A percentile compares a stretch with the other conserved stretches of the same genome.
Evolutionary conservation across 64 coral and sea anemone genomes (phyloP).

Genomic region (Stylophora pistillata): DNA sequence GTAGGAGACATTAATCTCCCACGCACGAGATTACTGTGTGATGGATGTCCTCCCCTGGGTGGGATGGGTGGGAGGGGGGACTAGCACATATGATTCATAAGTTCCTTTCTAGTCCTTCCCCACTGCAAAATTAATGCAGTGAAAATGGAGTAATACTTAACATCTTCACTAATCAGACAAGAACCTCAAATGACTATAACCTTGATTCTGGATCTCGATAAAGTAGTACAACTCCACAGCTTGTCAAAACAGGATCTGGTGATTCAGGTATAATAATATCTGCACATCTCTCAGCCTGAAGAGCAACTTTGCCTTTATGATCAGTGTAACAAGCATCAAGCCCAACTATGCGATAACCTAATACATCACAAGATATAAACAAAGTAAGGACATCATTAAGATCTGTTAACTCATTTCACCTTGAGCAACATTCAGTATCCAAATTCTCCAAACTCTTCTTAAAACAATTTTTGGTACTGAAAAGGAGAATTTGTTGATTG

Average conservation of each 20-base stretch:
- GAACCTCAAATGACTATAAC: conserved; percentile 8
- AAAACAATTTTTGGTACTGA: too few species aligned
- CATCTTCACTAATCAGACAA: background rate
- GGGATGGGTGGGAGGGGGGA: too few species aligned
- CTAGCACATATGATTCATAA: too few species aligned
- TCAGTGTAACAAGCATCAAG: conserved; percentile 75
- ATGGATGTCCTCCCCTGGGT: too few species aligned
- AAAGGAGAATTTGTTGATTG: too few species aligned
- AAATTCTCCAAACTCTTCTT: too few species aligned
- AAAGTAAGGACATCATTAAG: background rate
- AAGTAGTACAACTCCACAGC: conserved; percentile 90
- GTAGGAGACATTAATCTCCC: too few species aligned
- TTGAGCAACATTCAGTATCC: too few species aligned
- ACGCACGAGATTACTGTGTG: too few species aligned
- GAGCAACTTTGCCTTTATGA: conserved; percentile 74
- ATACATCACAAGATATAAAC: conserved; percentile 13
- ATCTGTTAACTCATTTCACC: background rate
- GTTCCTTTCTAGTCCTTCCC: too few species aligned
- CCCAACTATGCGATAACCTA: conserved; percentile 82
- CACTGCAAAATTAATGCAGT: too few species aligned
- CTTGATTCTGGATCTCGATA: conserved; percentile 61
- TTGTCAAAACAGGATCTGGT: conserved; percentile 86
- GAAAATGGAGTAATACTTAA: too few species aligned
- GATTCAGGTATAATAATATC: conserved; percentile 66
- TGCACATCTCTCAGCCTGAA: conserved; percentile 70